A percentile compares a stretch with the other conserved stretches of the same genome.
Evolutionary conservation across 2,113 vertebrate species (phyloP).

Genomic region (rat (Rattus norvegicus)): DNA sequence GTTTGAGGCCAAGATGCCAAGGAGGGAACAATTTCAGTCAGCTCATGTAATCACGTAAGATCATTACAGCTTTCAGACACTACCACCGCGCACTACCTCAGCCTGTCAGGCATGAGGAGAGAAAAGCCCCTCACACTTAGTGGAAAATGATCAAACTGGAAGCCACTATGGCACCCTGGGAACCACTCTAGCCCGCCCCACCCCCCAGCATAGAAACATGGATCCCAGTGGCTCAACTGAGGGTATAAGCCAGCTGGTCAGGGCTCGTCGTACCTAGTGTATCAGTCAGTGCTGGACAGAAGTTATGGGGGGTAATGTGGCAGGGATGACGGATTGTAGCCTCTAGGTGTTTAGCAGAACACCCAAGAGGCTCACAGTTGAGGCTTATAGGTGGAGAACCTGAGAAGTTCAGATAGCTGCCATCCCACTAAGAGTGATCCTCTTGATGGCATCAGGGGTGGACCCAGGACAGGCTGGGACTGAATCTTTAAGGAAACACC

Average conservation of each 20-base stretch:
- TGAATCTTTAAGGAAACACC: background rate
- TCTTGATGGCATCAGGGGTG: background rate
- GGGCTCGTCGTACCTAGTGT: too few relatives aligned
- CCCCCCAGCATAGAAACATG: background rate
- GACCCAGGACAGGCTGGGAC: background rate
- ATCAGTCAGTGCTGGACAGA: background rate
- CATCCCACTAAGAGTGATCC: background rate
- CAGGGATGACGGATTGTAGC: background rate
- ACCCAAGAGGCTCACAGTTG: background rate
- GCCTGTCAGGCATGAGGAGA: background rate
- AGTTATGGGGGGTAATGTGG: too few relatives aligned
- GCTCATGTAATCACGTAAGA: background rate
- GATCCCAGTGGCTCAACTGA: too few relatives aligned
- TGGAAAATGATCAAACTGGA: background rate
- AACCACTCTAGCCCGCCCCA: background rate
- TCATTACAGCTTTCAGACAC: background rate
- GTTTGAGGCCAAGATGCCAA: background rate
- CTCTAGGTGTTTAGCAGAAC: background rate
- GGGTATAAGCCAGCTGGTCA: too few relatives aligned
- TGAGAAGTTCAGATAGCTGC: background rate
- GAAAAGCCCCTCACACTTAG: background rate
- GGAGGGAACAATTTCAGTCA: background rate
- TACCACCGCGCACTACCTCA: background rate
- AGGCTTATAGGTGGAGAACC: background rate
- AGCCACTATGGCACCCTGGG: background rate